A percentile compares a stretch with the other conserved stretches of the same genome.
These are phyloP conservation scores for Thamnophis sirtalis DNA, from an alignment of 2,113 vertebrate species.

Conservation along the genomic window DNA sequence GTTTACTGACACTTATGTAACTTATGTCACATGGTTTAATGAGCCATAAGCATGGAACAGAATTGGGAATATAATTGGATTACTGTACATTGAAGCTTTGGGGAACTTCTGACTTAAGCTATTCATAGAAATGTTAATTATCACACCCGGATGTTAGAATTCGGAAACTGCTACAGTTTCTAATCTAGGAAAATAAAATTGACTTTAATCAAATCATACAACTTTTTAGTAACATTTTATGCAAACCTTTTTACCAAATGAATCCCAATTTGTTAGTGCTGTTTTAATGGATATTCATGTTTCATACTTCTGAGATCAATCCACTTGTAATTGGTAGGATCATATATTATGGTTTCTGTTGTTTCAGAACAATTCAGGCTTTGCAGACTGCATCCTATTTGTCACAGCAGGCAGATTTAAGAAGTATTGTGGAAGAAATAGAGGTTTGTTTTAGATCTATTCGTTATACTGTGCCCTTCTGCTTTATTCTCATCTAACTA, in stretches of 20 bases:
- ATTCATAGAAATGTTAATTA: neutral
- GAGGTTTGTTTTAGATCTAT: conserved; percentile 72
- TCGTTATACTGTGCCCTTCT: neutral
- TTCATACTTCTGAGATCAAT: conserved; percentile 7
- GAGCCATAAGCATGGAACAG: neutral
- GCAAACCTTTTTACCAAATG: neutral
- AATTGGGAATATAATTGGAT: neutral
- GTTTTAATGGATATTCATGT: neutral
- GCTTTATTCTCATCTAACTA: neutral
- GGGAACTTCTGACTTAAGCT: too few species aligned
- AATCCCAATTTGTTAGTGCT: neutral
- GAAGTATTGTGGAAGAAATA: conserved; percentile 91
- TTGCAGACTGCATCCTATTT: conserved; percentile 88
- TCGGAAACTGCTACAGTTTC: neutral
- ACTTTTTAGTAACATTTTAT: neutral
- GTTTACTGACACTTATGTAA: neutral
- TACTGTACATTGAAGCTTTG: neutral
- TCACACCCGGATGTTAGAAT: neutral
- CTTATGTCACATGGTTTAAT: neutral
- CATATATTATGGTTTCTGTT: conserved; percentile 16
- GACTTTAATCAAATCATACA: neutral
- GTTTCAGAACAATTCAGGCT: conserved; percentile 84
- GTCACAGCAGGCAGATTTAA: conserved; percentile 90
- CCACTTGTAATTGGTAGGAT: conserved; percentile 26
- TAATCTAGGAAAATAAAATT: neutral